phyloP scores from a whole-genome alignment of 2,797 vertebrate species.

The Clarias platycephalus region DNA sequence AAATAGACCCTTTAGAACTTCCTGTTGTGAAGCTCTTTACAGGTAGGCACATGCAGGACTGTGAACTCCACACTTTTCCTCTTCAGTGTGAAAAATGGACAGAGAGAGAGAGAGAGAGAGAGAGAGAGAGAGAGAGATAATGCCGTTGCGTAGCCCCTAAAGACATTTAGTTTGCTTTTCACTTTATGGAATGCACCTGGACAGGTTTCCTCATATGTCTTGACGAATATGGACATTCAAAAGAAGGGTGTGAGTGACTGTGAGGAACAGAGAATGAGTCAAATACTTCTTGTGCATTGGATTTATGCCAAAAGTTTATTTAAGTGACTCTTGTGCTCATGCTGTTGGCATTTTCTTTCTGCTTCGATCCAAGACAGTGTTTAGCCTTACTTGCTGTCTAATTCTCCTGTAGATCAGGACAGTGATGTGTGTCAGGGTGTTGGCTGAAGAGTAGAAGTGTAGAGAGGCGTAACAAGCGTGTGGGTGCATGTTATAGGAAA shows the following conservation, averaged over 20 bases:
- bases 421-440: not conserved
- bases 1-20: constrained; percentile 23
- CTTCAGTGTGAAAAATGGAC: not conserved
- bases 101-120: not conserved
- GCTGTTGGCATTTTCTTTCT: not conserved
- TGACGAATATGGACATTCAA: not conserved
- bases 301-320: not conserved
- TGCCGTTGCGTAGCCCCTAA: not conserved
- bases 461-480: not conserved
- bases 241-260: not conserved
- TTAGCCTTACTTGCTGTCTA: not conserved
- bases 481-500: not conserved
- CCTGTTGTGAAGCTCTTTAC: not conserved
- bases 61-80: not conserved
- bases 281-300: not conserved
- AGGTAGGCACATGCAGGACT: constrained; percentile 4
- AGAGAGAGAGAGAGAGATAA: not conserved
- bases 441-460: not conserved
- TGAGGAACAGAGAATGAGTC: not conserved
- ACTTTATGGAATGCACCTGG: constrained; percentile 29
- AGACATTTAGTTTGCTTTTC: not conserved
- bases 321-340: not conserved
- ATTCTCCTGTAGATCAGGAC: not conserved
- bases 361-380: not conserved
- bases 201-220: constrained; percentile 18